phyloP scores from a whole-genome alignment of 2,797 vertebrate species.

The Cygnus olor region DNA sequence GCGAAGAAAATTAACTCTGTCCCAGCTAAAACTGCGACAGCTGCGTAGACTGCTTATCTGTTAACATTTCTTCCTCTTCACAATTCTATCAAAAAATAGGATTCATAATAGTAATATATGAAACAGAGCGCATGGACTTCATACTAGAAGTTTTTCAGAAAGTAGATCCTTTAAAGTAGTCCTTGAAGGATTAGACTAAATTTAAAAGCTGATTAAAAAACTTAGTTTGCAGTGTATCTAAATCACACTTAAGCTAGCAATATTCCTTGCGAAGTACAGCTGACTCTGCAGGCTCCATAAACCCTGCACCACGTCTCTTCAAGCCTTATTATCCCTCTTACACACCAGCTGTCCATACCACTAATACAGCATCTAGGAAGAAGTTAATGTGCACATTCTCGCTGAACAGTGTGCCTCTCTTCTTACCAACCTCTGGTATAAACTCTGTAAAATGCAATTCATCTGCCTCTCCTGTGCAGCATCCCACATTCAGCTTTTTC shows the following conservation, averaged over 20 bases:
- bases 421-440: not conserved
- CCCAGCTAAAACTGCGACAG: too few relatives aligned
- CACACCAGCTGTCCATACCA: slow-evolving; percentile 8
- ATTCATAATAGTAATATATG: not conserved
- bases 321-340: slow-evolving; percentile 47
- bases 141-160: not conserved
- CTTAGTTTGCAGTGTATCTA: not conserved
- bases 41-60: not conserved
- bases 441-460: not conserved
- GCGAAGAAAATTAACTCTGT: too few relatives aligned
- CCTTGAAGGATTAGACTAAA: not conserved
- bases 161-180: not conserved
- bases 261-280: slow-evolving; percentile 16
- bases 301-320: not conserved
- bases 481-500: not conserved
- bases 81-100: not conserved
- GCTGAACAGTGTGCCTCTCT: not conserved
- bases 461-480: not conserved
- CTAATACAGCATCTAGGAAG: slow-evolving; percentile 39
- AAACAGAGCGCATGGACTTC: not conserved
- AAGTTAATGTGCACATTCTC: slow-evolving; percentile 34
- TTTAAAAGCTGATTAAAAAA: slow-evolving; percentile 37
- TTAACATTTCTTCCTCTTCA: not conserved
- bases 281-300: slow-evolving; percentile 48
- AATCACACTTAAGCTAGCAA: slow-evolving; percentile 35